Percentiles rank a stretch among this genome's conserved stretches.
Evolutionary conservation across 1,140 invertebrate species (phyloP).

Genomic region (Danaus melanippus): DNA sequence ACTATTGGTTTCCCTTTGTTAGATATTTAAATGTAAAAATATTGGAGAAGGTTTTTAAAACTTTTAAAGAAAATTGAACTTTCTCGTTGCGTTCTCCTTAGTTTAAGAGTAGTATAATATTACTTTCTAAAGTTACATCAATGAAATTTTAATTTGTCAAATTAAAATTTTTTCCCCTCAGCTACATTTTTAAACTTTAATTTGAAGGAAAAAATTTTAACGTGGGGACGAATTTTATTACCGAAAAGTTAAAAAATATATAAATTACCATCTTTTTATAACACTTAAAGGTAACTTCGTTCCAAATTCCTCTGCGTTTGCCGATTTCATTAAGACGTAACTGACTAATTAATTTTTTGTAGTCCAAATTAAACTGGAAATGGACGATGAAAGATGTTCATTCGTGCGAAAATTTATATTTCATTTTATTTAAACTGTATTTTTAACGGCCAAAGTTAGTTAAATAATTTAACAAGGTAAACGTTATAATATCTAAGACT

Average conservation of each 20-base stretch:
- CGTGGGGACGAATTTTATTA: constrained; percentile 42
- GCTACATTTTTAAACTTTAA: constrained; percentile 29
- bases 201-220: constrained; percentile 26
- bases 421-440: constrained; percentile 41
- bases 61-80: no score
- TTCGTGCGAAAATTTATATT: constrained; percentile 49
- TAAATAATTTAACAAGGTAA: no score
- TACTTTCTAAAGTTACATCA: neutral
- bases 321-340: constrained; percentile 40
- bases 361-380: constrained; percentile 38
- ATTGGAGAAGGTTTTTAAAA: no score
- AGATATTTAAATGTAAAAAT: no score
- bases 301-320: constrained; percentile 32
- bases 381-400: constrained; percentile 40
- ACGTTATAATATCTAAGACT: no score
- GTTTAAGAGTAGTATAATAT: neutral
- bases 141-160: constrained; percentile 5
- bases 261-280: constrained; percentile 49
- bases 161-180: constrained; percentile 25
- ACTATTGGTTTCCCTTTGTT: no score
- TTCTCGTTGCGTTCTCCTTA: neutral
- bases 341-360: constrained; percentile 60
- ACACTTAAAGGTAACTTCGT: constrained; percentile 42
- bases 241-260: constrained; percentile 35
- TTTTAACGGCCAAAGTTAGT: constrained; percentile 22